These are phyloP conservation scores for Pitangus sulphuratus DNA, from an alignment of 2,797 vertebrate genomes.

Conservation along the genomic window DNA sequence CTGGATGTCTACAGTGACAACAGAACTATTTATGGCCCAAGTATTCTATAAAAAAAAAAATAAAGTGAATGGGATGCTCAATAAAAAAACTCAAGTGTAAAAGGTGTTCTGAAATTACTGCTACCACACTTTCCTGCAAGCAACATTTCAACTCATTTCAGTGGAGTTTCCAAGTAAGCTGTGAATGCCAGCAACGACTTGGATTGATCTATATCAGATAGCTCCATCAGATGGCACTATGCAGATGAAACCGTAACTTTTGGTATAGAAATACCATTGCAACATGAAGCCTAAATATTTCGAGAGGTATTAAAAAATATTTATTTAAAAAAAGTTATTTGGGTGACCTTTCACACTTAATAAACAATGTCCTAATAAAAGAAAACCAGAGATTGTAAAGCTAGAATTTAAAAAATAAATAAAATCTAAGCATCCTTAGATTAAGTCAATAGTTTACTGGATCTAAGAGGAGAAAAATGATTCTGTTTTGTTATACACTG, in stretches of 20 bases:
- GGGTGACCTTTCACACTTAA: neutral
- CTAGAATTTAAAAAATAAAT: neutral
- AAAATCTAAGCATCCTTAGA: neutral
- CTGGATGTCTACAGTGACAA: neutral
- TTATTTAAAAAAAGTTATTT: neutral
- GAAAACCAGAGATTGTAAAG: neutral
- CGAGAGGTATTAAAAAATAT: neutral
- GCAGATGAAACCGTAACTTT: neutral
- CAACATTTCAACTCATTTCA: neutral
- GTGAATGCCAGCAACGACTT: neutral
- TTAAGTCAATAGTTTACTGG: neutral
- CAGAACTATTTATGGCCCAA: neutral
- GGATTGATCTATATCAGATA: neutral
- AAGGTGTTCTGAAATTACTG: neutral
- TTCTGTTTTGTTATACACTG: neutral
- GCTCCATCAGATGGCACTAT: neutral
- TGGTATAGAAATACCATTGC: neutral
- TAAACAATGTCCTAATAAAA: neutral
- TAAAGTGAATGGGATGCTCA: neutral
- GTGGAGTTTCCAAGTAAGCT: neutral
- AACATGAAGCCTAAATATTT: neutral
- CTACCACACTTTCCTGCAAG: neutral
- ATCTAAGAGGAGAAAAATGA: neutral
- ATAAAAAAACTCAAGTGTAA: neutral
- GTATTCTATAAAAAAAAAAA: neutral